Percentiles rank a stretch among this genome's conserved stretches.
phyloP scores from a whole-genome alignment of 2,797 vertebrate genomes.

The Dipus sagitta region DNA sequence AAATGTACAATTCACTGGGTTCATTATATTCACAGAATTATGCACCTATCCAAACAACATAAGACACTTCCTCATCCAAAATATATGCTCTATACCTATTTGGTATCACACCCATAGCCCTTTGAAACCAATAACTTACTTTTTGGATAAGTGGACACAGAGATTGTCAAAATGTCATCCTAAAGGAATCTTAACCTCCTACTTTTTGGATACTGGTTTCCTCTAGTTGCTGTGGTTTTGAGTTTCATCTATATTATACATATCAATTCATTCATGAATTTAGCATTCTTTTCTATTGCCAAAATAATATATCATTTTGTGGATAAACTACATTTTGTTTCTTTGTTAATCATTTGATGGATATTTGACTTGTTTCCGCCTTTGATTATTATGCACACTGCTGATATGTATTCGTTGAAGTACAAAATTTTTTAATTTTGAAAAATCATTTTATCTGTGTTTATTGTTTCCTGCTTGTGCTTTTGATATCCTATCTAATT shows the following conservation, averaged over 20 bases:
- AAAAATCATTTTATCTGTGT: neutral
- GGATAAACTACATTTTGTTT: neutral
- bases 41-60: neutral
- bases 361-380: neutral
- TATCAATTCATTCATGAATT: neutral
- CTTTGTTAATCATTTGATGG: neutral
- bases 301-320: conserved; percentile 21
- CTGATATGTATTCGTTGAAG: neutral
- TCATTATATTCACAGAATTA: neutral
- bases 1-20: neutral
- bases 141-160: neutral
- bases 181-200: neutral
- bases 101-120: neutral
- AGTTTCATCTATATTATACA: neutral
- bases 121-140: neutral
- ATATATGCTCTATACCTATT: neutral
- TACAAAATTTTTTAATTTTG: neutral
- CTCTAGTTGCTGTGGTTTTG: neutral
- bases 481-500: neutral
- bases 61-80: neutral
- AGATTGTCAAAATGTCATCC: neutral
- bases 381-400: neutral
- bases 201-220: neutral
- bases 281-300: neutral
- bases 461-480: neutral